Evolutionary conservation across 2,797 vertebrate genomes (phyloP).

Genomic region (Babyrousa celebensis): DNA sequence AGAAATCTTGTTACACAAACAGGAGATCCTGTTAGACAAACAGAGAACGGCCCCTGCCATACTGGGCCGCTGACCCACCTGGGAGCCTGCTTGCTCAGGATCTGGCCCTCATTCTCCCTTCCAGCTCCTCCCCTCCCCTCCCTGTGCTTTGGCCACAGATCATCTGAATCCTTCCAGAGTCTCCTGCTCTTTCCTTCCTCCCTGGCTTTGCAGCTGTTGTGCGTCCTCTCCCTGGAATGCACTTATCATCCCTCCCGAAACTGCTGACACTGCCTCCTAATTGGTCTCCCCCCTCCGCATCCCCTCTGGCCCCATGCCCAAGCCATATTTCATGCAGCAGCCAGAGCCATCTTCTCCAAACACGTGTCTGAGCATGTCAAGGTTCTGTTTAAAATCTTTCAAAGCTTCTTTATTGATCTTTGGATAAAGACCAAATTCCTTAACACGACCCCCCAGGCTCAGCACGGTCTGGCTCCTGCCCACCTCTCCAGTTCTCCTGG

Average conservation of each 20-base stretch:
- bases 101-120: background rate
- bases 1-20: background rate
- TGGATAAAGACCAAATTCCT: conserved; percentile 68
- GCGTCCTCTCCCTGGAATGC: conserved; percentile 30
- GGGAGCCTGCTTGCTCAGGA: conserved; percentile 31
- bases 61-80: background rate
- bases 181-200: conserved; percentile 19
- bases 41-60: background rate
- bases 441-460: background rate
- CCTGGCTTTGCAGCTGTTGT: conserved; percentile 38
- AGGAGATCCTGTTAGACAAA: background rate
- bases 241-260: conserved; percentile 5
- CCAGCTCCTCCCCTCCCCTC: background rate
- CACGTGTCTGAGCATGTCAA: background rate
- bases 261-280: conserved; percentile 19
- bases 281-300: background rate
- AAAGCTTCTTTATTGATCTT: conserved; percentile 44
- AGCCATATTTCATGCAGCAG: conserved; percentile 9
- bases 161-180: background rate
- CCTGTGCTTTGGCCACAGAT: background rate
- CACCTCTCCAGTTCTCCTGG: background rate
- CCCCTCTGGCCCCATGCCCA: background rate
- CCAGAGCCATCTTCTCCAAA: conserved; percentile 13
- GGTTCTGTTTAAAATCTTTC: conserved; percentile 23
- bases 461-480: background rate